phyloP scores from a whole-genome alignment of 2,797 vertebrate species.

The Sebastes ruberrimus region DNA sequence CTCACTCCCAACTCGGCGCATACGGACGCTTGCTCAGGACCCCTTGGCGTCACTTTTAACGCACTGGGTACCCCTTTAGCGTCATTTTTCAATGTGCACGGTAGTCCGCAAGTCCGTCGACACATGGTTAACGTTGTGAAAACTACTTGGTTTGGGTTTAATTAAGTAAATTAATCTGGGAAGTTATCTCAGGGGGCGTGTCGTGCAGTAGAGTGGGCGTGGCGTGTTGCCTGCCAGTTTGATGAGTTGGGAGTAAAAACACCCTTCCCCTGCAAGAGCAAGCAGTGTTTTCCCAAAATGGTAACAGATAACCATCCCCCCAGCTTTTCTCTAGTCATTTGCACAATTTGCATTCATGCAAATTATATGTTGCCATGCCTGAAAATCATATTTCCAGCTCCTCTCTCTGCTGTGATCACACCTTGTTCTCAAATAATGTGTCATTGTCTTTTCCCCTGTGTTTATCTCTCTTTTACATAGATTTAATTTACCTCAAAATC shows the following conservation, averaged over 20 bases:
- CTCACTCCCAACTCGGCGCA: background rate
- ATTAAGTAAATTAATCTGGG: too few relatives aligned
- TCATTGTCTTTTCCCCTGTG: background rate
- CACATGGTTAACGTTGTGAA: background rate
- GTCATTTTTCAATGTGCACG: background rate
- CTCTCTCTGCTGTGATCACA: background rate
- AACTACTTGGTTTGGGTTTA: background rate
- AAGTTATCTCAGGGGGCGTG: too few relatives aligned
- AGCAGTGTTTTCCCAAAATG: background rate
- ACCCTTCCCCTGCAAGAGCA: background rate
- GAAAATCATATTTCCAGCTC: background rate
- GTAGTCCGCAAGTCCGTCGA: background rate
- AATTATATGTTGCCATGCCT: background rate
- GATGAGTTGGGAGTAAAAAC: background rate
- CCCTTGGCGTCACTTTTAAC: background rate
- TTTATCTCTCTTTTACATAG: background rate
- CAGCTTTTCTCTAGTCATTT: background rate
- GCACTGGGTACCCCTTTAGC: background rate
- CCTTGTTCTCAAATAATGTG: background rate
- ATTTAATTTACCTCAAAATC: background rate
- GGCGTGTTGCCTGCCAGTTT: too few relatives aligned
- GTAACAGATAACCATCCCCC: background rate
- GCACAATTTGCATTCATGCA: slow-evolving; percentile 12
- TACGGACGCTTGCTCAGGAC: background rate
- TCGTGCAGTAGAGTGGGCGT: too few relatives aligned